phyloP scores from a whole-genome alignment of 37 sponge, comb jelly and placozoan species.

The Diacarnus erythraeanus region DNA sequence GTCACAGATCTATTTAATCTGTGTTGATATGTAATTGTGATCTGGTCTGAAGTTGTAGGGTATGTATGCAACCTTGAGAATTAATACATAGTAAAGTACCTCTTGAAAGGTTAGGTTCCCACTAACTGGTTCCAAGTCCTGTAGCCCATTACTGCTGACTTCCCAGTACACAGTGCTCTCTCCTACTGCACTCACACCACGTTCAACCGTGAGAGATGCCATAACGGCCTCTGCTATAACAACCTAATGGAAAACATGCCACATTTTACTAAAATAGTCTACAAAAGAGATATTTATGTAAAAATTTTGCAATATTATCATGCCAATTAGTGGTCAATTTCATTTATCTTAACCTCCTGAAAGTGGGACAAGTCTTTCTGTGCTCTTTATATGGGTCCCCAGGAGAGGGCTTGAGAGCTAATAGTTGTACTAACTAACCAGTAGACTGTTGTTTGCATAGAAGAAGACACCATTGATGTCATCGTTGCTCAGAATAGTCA shows the following conservation, averaged over 20 bases:
- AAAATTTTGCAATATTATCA: too few relatives aligned
- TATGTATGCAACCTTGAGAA: too few relatives aligned
- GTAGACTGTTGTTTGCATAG: conserved; percentile 52
- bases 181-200: conserved; percentile 58
- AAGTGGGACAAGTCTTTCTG: background rate
- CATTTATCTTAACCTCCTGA: too few relatives aligned
- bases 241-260: conserved; percentile 36
- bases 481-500: conserved; percentile 79
- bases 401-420: background rate
- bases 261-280: conserved; percentile 66
- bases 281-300: conserved; percentile 3
- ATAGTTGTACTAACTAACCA: conserved; percentile 67
- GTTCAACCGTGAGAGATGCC: conserved; percentile 65
- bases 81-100: too few relatives aligned
- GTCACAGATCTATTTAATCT: too few relatives aligned
- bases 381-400: background rate
- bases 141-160: conserved; percentile 48
- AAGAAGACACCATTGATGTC: conserved; percentile 85
- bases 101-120: conserved; percentile 74
- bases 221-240: too few relatives aligned
- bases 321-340: too few relatives aligned
- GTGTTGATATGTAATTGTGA: too few relatives aligned
- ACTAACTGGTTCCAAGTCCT: conserved; percentile 64
- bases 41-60: too few relatives aligned
- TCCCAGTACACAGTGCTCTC: conserved; percentile 75